Evolutionary conservation across 2,113 vertebrate genomes (phyloP), one percentile per base, ranked within the genome.

Genomic region (Hiodon alosoides): DNA sequence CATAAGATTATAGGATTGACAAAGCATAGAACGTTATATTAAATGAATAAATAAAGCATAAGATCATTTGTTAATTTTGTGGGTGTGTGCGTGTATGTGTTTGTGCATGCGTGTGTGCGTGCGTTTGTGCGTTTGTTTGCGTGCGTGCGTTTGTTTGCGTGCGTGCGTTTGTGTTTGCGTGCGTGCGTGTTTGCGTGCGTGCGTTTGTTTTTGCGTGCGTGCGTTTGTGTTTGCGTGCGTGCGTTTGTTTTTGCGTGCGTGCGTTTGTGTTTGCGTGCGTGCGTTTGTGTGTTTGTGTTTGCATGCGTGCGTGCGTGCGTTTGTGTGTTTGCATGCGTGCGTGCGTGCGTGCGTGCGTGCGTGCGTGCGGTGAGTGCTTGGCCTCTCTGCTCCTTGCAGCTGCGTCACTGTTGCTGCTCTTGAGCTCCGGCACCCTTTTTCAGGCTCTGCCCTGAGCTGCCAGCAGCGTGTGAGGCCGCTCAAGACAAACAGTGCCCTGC

Each of bases 401-500:
- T 87, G 83, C 75, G 81, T 76, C 65, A 71, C 75, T 73, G 71
- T 59, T 81, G 75, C 81, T 79, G 77, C 78, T 81, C 80, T 80
- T 78, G 82, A 57, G 58, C 78, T 69, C 80, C 81, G 81, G 79
- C 76, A 82, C 80, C 31, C 73, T 76, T 80, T 85, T 86, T 82
- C 75, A 82, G 74, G 72, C 69, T 71, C 79, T 70, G 55, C 68
- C 13, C 52, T 51, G 48, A 51, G 52, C 68, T 82, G 73, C 77
- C 74, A 82, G 79, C 75, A 71, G 77, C 76, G 80, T 87, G 75
- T 83, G 77, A 81, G 81, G 83, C 71, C 76, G 78, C 81, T 84
- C 80, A 79, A 81, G 76, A 81, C 78, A 76, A 84, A 83, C 83
- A 85, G n/a, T 54, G 81, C 77, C 85, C 82, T 82, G 79, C 83